phyloP scores from a whole-genome alignment of 1,140 invertebrate species.

The Dolichoris vasculosae region DNA sequence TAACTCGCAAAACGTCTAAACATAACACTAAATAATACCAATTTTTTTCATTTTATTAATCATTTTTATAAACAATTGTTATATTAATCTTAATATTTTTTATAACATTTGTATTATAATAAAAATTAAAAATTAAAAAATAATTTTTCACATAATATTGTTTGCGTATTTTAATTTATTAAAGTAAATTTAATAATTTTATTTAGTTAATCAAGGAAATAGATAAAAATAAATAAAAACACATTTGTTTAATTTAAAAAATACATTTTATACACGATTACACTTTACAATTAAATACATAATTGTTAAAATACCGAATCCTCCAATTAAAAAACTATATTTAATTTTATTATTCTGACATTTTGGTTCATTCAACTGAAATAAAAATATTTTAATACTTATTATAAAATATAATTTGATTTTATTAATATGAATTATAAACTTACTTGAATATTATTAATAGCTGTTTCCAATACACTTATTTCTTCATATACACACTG shows the following conservation, averaged over 20 bases:
- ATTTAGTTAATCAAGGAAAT: not conserved
- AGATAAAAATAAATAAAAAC: not conserved
- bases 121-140: not conserved
- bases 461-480: not conserved
- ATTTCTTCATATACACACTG: not conserved
- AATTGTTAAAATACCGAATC: not conserved
- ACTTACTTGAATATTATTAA: constrained; percentile 1
- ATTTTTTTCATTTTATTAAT: too few species aligned
- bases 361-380: constrained; percentile 10
- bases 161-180: too few species aligned
- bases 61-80: too few species aligned
- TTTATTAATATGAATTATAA: constrained; percentile 2
- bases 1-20: too few species aligned
- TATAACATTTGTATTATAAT: too few species aligned
- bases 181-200: not conserved
- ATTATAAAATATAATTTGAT: not conserved
- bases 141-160: too few species aligned
- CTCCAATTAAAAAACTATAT: not conserved
- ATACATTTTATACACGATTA: not conserved
- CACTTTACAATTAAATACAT: not conserved
- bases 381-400: not conserved
- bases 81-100: too few species aligned
- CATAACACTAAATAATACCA: too few species aligned
- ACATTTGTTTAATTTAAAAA: not conserved
- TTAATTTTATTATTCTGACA: not conserved